These are phyloP conservation scores for Pollenia amentaria DNA, from an alignment of 2,888 invertebrate genomes.

Conservation along the genomic window DNA sequence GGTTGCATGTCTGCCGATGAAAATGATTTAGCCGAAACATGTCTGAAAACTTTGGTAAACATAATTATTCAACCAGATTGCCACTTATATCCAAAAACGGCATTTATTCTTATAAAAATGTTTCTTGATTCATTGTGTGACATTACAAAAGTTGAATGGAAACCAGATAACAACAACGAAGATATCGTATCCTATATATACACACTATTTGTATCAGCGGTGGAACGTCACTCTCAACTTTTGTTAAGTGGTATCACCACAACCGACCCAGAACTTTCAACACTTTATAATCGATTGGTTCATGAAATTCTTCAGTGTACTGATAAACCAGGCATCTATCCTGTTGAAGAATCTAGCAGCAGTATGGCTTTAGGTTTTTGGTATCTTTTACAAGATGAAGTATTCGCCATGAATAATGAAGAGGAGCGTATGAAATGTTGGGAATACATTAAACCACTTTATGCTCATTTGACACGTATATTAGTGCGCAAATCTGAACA, in stretches of 20 bases:
- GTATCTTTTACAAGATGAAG: constrained; percentile 91
- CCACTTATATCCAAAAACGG: constrained; percentile 86
- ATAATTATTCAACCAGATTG: constrained; percentile 87
- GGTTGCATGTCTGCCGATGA: constrained; percentile 86
- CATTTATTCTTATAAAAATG: constrained; percentile 87
- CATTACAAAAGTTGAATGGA: constrained; percentile 86
- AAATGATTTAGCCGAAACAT: constrained; percentile 87
- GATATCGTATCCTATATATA: constrained; percentile 89
- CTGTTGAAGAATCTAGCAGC: constrained; percentile 94
- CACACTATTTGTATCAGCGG: constrained; percentile 89
- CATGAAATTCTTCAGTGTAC: constrained; percentile 92
- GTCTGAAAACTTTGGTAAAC: constrained; percentile 87
- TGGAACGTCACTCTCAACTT: constrained; percentile 89
- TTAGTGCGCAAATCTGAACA: constrained; percentile 92
- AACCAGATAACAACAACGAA: constrained; percentile 84
- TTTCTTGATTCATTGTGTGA: constrained; percentile 86
- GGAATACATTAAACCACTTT: constrained; percentile 90
- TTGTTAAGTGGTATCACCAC: constrained; percentile 83
- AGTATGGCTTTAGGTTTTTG: constrained; percentile 95
- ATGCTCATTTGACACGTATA: constrained; percentile 90
- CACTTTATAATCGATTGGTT: constrained; percentile 87
- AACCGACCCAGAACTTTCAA: constrained; percentile 84
- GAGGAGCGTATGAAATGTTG: constrained; percentile 82
- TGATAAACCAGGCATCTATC: constrained; percentile 92
- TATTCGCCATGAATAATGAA: constrained; percentile 81